Evolutionary conservation across 2,888 invertebrate genomes (phyloP), one percentile per base, ranked within the genome.

Genomic region (Mimachlamys varia): DNA sequence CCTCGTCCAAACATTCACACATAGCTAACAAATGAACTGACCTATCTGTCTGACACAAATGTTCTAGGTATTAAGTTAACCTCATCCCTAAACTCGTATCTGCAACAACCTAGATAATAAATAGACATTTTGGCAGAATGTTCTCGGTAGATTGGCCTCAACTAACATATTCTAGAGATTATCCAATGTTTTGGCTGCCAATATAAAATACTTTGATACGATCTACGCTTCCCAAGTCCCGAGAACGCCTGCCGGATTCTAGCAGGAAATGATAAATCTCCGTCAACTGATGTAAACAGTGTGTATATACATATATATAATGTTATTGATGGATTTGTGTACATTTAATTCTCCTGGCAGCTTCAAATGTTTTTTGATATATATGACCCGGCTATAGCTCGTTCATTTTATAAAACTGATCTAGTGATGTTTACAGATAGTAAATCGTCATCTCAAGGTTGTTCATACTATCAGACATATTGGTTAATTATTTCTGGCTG

Each of bases 101-200:
- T 76, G 27, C 27, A 44, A 27, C 76, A 76, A 33, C 76, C 33
- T 17, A 27, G 76, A 76, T 76, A 76, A 76, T 33, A 76, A 33
- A 76, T 76, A 33, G 76, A 33, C 76, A 76, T 33, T 33, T 76
- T 76, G 76, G 76, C 76, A 76, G 76, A 33, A n/a, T 22, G 0
- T 33, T 27, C 76, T 27, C 76, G 33, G 33, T 76, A 17, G 33
- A 76, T 76, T 27, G 76, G 12, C 33, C 76, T 10, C 27, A 76
- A 33, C 27, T 76, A 76, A 76, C 76, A 33, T 76, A 76, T 76
- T 33, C 33, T 33, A 33, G 76, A 76, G 76, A 76, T 76, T 33
- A 76, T 76, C 76, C 76, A 19, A 76, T 76, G 76, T 76, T 76
- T 76, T 27, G 76, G 33, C 76, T 76, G 76, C 27, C 76, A 76